Evolutionary conservation across 2,888 invertebrate genomes (phyloP), one percentile per base, ranked within the genome.

Genomic region (Aspidiotus rigidus): DNA sequence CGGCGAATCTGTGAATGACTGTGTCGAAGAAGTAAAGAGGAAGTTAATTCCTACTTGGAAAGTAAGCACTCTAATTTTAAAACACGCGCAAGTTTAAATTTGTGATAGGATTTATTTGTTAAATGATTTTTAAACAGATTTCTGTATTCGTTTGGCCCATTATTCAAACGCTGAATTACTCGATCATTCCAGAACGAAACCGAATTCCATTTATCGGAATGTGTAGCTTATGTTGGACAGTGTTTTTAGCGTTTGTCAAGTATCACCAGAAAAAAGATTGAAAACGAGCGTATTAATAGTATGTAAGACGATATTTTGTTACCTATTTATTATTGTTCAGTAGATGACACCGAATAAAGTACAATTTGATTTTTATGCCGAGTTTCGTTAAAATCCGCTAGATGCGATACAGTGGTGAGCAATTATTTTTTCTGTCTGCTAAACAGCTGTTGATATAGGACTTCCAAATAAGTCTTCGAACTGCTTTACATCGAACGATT

Each of bases 171-270:
- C 75, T 89, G 0, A 89, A 89, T 76, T 89, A 88, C 74, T 81
- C 85, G 28, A 79, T 86, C 42, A 79, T 90, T 13, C 83, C 86
- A 0, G 87, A 88, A 74, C 84, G 81, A 73, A 88, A 89, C 76
- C 82, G 89, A 57, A 85, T 89, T 1, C 82, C 86, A 0, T 87
- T 88, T 73, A 86, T 87, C 0, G 87, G 88, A 73, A 78, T 82
- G 0, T 86, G 86, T 70, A 88, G 88, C 76, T 83, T 88, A 69
- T 77, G 87, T 44, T 90, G 89, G 89, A 88, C 88, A 0, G 84
- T 85, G n/a, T 89, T 86, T 76, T 80, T 90, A 72, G 87, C 89
- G 0, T 89, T 88, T 74, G 85, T 89, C 84, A 89, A 89, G 77
- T 85, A 88, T 73, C 72, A 82, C 64, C 80, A 83, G 7, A 60